Base-by-base conservation (phyloP, 2,113 vertebrate species). In the Triplophysa dalaica region DNA sequence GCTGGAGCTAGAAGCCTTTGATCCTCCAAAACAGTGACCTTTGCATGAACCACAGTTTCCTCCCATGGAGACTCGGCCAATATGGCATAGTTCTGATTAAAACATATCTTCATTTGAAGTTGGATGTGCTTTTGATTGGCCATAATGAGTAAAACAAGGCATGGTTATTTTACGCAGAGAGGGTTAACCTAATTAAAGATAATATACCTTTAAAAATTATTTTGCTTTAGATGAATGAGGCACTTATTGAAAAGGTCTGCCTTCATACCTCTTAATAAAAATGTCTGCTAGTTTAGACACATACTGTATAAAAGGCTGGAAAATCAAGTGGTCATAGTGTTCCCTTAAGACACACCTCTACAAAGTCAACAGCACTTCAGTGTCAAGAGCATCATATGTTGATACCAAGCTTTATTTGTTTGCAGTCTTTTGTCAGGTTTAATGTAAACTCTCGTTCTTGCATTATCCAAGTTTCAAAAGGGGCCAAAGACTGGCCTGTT, bases 11-110 rank as follows among this genome's bases (percentile, higher is more conserved):
- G 26, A 75, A 79, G 79, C 63, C 84, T 85, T 85, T 85, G 82
- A 85, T 85, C 82, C 79, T 83, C 78, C 68, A 81, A 82, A 48
- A 73, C 77, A 41, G 65, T 85, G 75, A 83, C 84, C 82, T 85
- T 82, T 43, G 64, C 66, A 24, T 85, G 84, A 85, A 81, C 84
- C 75, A 33, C 24, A 75, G 56, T 64, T 21, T 67, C 68, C 38
- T 45, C 45, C 61, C 66, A 50, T 73, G 43, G 65, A 79, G 64
- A 80, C 75, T 50, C 68, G 41, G 75, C 58, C 83, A 83, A 73
- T 77, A 77, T 83, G 74, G 82, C 75, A 41, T 54, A 72, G 16
- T 81, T 78, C 75, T 78, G 79, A 84, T 77, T 81, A 81, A 77
- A 80, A 77, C 70, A 41, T 60, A 81, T 43, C 64, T 80, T 80